A percentile compares a stretch with the other conserved stretches of the same genome.
These are phyloP conservation scores for Caenorhabditis uteleia DNA, from an alignment of 2,888 invertebrate species.

Conservation along the genomic window DNA sequence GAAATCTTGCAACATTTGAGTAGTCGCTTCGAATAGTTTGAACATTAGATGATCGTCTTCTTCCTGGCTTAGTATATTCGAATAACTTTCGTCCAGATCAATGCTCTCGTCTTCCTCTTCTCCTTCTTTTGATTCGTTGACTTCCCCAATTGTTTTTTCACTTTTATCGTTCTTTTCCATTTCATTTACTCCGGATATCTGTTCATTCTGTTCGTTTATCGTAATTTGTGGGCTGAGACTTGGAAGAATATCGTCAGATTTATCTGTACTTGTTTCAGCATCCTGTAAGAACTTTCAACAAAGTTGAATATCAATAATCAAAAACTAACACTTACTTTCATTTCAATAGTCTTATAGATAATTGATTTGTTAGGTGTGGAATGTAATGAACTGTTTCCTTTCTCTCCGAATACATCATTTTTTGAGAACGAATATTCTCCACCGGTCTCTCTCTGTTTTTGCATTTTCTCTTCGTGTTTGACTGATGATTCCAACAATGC, in stretches of 20 bases:
- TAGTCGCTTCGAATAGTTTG: slow-evolving; percentile 10
- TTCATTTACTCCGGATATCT: no score
- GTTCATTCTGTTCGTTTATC: not conserved
- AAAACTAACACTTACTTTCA: not conserved
- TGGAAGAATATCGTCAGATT: slow-evolving; percentile 13
- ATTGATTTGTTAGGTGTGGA: no score
- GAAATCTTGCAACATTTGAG: slow-evolving; percentile 3
- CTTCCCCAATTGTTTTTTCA: not conserved
- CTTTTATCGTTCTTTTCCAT: slow-evolving; percentile 4
- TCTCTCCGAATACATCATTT: no score
- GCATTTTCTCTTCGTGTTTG: slow-evolving; percentile 7
- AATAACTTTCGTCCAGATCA: not conserved
- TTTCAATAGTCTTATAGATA: no score
- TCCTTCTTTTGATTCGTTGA: not conserved
- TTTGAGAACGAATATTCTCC: no score
- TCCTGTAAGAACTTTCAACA: slow-evolving; percentile 8
- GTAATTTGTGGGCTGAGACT: slow-evolving; percentile 9
- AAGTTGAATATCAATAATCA: no score
- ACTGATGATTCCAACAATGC: slow-evolving; percentile 20
- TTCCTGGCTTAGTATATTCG: not conserved
- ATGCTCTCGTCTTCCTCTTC: no score
- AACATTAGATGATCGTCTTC: slow-evolving; percentile 6
- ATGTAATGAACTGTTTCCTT: no score
- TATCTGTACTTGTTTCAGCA: slow-evolving; percentile 32
- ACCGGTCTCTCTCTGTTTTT: slow-evolving; percentile 1